Percentiles rank a stretch among this genome's conserved stretches.
Conservation (phyloP, 2,888 invertebrate species). For the Stomorhina lunata region DNA sequence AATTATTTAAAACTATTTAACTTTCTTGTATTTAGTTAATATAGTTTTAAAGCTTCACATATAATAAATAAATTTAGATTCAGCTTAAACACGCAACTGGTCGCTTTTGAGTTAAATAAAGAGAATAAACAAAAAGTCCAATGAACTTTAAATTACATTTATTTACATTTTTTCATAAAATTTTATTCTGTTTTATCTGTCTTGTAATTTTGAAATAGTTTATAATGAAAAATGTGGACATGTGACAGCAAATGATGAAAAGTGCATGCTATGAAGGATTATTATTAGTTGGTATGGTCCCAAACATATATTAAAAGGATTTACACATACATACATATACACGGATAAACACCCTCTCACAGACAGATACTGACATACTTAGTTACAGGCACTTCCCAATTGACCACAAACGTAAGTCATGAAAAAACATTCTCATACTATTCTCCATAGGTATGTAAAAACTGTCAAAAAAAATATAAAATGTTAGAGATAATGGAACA, state of each 20-base stretch:
- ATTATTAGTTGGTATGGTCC: not conserved
- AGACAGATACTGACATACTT: not conserved
- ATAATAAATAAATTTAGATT: too few relatives aligned
- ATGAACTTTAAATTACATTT: constrained; percentile 52
- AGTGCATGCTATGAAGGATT: constrained; percentile 3
- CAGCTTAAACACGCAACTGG: constrained; percentile 46
- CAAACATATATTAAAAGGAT: not conserved
- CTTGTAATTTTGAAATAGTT: constrained; percentile 6
- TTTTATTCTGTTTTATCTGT: not conserved
- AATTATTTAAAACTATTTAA: too few relatives aligned
- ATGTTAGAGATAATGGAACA: too few relatives aligned
- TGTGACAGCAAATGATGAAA: constrained; percentile 16
- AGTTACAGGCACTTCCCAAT: not conserved
- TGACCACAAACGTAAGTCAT: too few relatives aligned
- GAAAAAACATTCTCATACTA: not conserved
- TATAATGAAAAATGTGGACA: constrained; percentile 6
- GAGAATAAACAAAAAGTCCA: constrained; percentile 38
- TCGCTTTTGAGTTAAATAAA: not conserved
- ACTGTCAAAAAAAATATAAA: too few relatives aligned
- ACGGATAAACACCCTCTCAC: not conserved
- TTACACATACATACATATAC: not conserved
- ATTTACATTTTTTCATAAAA: not conserved
- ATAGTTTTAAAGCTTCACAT: too few relatives aligned
- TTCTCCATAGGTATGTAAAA: not conserved
- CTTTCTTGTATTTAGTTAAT: too few relatives aligned